Evolutionary conservation across 64 coral and sea anemone genomes (phyloP), one percentile per base, ranked within the genome.

Genomic region (Montipora cactus): DNA sequence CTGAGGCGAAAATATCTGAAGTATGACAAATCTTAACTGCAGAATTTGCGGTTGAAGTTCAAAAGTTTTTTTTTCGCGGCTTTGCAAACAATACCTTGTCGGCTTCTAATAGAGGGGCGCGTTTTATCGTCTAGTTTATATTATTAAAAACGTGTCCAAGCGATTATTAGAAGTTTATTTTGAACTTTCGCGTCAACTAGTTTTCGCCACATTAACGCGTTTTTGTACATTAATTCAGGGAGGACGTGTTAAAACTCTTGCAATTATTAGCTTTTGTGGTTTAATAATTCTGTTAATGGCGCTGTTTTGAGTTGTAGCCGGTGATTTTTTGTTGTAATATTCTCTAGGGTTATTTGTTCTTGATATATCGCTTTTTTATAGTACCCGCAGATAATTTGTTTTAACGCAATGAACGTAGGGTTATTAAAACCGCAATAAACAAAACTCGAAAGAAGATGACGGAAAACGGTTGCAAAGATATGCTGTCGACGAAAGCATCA

Each of bases 401-500:
- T 95, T 96, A 84, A 96, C 86, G 80, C 62, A 93, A 96, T 69
- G 80, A 85, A 89, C 87, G 88, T 57, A 18, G 49, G 87, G 82
- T 96, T 96, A 96, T 96, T 96, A 96, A 96, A 96, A 95, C 75
- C 81, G 89, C 90, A 79, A 86, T 90, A 89, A 90, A 77, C 78
- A 51, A 90, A 90, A 67, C 71, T 83, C 72, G 88, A 58, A 59
- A 50, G 58, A 90, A 86, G 86, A 85, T 83, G 84, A 76, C 47
- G 7, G 28, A 84, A 84, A 64, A 95, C 79, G 89, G 79, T n/a
- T 78, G 75, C 58, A 70, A 64, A 64, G 85, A 85, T 90, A 69
- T 57, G 88, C 52, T 45, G 13, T 77, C n/a, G 67, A 67, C 68
- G 51, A 69, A 79, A 67, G 70, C 16, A 19, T 19, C 13, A 90